Percentiles rank a stretch among this genome's conserved stretches.
These are phyloP conservation scores for Macropus fuliginosus DNA, from an alignment of 2,797 vertebrate species.

Conservation along the genomic window DNA sequence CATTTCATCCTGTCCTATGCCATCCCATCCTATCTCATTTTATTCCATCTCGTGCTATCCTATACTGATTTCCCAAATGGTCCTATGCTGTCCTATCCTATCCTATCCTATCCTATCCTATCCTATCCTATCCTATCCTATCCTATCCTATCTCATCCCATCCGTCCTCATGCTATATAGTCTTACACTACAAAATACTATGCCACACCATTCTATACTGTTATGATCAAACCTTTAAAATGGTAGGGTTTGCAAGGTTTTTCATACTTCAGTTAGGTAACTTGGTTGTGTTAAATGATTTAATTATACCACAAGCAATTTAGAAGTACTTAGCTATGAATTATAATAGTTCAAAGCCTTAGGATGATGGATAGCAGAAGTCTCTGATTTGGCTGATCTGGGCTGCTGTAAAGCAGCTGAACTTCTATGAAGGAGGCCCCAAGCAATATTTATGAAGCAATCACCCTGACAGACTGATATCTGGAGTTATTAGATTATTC, in stretches of 20 bases:
- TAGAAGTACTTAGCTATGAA: conserved; percentile 19
- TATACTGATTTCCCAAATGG: neutral
- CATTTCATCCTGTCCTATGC: neutral
- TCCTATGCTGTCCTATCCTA: neutral
- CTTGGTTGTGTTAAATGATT: neutral
- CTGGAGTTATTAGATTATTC: conserved; percentile 53
- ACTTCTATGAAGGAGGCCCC: conserved; percentile 30
- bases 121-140: neutral
- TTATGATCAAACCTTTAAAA: rapidly evolving
- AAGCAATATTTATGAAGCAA: conserved; percentile 41
- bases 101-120: too few relatives aligned
- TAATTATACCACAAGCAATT: neutral
- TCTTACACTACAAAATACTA: neutral
- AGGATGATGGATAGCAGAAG: conserved; percentile 8
- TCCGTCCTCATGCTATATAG: neutral
- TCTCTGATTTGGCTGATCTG: neutral
- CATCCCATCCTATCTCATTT: neutral
- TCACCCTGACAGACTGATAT: conserved; percentile 51
- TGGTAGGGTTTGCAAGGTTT: neutral
- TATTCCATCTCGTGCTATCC: neutral
- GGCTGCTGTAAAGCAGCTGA: neutral
- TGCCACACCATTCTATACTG: neutral
- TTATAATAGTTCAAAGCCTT: conserved; percentile 3
- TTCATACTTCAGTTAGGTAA: neutral
- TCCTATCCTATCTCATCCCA: neutral